Evolutionary conservation across 2,797 vertebrate species (phyloP).

Genomic region (Corythornis leucogaster): DNA sequence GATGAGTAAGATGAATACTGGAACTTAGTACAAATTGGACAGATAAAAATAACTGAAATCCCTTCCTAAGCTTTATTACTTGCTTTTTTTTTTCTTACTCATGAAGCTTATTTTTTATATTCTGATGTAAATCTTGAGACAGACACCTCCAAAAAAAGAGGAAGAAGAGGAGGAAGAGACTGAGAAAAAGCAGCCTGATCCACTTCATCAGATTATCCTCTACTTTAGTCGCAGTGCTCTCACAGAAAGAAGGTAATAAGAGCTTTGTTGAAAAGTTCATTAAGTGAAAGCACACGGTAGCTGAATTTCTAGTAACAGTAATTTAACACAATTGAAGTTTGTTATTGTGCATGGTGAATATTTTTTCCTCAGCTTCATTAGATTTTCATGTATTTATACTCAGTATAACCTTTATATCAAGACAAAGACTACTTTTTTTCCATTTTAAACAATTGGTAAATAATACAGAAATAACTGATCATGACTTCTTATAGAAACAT

Average conservation of each 20-base stretch:
- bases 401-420: neutral
- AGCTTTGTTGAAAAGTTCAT: neutral
- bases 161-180: slow-evolving; percentile 94
- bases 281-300: neutral
- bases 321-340: neutral
- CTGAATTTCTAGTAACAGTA: neutral
- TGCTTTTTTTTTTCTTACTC: neutral
- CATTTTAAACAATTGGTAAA: neutral
- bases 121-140: slow-evolving; percentile 64
- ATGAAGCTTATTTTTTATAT: slow-evolving; percentile 19
- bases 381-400: neutral
- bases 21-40: neutral
- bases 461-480: neutral
- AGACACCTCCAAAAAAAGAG: slow-evolving; percentile 90
- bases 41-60: neutral
- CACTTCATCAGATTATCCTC: slow-evolving; percentile 97
- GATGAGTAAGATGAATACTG: neutral
- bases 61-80: neutral
- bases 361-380: neutral
- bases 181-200: slow-evolving; percentile 89
- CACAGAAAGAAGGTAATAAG: slow-evolving; percentile 91
- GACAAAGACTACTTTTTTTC: neutral
- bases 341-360: neutral
- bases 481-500: neutral
- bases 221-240: slow-evolving; percentile 97